A percentile compares a stretch with the other conserved stretches of the same genome.
Conservation (phyloP, 2,888 invertebrate genomes). For the Corbicula japonica region DNA sequence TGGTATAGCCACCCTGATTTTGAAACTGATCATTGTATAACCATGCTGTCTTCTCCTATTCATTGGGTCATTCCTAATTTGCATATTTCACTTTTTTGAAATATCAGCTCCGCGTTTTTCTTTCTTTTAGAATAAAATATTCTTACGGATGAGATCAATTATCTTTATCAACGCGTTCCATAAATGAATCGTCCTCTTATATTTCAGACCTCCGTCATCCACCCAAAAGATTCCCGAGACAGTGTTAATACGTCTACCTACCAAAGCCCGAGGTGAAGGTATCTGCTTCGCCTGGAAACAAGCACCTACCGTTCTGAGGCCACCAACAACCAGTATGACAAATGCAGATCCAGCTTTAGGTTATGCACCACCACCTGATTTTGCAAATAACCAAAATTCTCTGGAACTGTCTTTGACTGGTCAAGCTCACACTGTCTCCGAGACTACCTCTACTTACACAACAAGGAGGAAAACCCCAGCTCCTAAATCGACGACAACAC, state of each 20-base stretch:
- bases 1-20: too few relatives aligned
- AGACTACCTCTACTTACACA: slow-evolving; percentile 9
- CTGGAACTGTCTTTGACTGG: slow-evolving; percentile 7
- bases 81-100: too few relatives aligned
- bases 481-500: neutral
- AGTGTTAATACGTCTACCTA: slow-evolving; percentile 84
- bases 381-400: neutral
- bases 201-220: slow-evolving; percentile 62
- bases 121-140: too few relatives aligned
- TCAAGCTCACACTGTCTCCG: slow-evolving; percentile 7
- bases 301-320: slow-evolving; percentile 44
- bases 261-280: slow-evolving; percentile 74
- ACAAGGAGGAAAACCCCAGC: neutral
- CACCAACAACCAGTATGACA: slow-evolving; percentile 1
- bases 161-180: too few relatives aligned
- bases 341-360: neutral
- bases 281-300: slow-evolving; percentile 84
- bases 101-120: too few relatives aligned
- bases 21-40: too few relatives aligned
- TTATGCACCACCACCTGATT: neutral
- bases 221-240: slow-evolving; percentile 63
- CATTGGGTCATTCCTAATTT: too few relatives aligned
- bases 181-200: slow-evolving; percentile 1
- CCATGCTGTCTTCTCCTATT: too few relatives aligned
- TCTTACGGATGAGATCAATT: too few relatives aligned